Conservation (phyloP, 1,140 invertebrate genomes). For the Latrodectus geometricus region DNA sequence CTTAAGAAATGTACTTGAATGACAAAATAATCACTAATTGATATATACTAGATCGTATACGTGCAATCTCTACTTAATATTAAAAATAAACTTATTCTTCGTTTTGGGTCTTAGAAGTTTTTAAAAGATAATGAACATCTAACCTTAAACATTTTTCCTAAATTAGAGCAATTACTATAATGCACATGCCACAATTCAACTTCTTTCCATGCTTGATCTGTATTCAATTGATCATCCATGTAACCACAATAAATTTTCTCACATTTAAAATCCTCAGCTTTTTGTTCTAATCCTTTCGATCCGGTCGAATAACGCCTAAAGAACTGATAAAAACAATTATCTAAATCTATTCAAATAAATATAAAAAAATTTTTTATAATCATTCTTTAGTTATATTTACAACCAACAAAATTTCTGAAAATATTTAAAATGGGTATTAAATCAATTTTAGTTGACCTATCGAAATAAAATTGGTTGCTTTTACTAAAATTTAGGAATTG, state of each 20-base stretch:
- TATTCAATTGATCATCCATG: slow-evolving; percentile 45
- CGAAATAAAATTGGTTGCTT: no score
- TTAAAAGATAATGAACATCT: neutral
- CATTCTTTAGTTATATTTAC: neutral
- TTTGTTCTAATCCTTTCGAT: neutral
- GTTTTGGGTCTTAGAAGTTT: neutral
- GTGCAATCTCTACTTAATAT: no score
- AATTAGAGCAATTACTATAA: slow-evolving; percentile 6
- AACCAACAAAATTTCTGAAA: neutral
- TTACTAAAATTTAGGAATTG: no score
- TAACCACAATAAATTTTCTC: slow-evolving; percentile 41
- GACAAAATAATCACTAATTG: no score
- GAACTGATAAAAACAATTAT: slow-evolving; percentile 13
- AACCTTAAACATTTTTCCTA: slow-evolving; percentile 52
- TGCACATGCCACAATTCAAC: slow-evolving; percentile 56
- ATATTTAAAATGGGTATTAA: neutral
- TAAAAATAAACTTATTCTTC: no score
- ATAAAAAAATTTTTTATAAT: neutral
- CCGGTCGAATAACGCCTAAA: neutral
- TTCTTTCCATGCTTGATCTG: slow-evolving; percentile 31
- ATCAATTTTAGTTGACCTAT: no score
- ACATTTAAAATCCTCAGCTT: slow-evolving; percentile 11
- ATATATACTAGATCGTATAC: no score
- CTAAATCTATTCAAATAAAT: neutral
- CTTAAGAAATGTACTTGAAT: no score